A percentile compares a stretch with the other conserved stretches of the same genome.
phyloP scores from a whole-genome alignment of 2,888 invertebrate genomes.

The Harmothoe impar region DNA sequence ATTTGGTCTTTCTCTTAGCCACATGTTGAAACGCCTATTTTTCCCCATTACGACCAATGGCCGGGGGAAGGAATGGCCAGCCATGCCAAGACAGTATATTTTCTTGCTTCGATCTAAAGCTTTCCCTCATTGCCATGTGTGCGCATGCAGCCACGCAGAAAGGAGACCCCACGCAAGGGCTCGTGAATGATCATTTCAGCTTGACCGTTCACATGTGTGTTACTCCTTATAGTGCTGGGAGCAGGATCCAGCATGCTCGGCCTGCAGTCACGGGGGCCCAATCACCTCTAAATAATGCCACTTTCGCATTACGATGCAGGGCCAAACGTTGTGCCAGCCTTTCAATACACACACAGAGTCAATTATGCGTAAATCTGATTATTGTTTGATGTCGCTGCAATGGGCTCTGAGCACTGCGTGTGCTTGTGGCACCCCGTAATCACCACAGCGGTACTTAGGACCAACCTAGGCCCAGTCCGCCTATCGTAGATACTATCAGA shows the following conservation, averaged over 20 bases:
- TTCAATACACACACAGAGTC: constrained; percentile 28
- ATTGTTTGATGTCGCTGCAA: constrained; percentile 2
- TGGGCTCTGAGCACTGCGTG: neutral
- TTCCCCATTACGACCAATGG: neutral
- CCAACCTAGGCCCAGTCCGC: neutral
- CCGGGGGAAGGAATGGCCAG: neutral
- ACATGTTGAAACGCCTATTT: constrained; percentile 52
- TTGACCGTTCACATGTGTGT: too few species aligned
- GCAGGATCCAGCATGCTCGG: neutral
- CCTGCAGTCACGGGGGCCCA: neutral
- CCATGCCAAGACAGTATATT: neutral
- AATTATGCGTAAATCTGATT: constrained; percentile 11
- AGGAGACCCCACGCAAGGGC: too few species aligned
- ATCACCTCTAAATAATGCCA: neutral
- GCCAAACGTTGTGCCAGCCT: neutral
- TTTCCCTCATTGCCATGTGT: constrained; percentile 34
- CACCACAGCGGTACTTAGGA: neutral
- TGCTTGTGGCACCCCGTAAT: too few species aligned
- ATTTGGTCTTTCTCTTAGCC: constrained; percentile 49
- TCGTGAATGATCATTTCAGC: too few species aligned
- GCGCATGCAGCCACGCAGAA: neutral
- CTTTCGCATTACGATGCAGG: neutral
- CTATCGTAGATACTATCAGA: too few species aligned
- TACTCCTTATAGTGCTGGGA: too few species aligned
- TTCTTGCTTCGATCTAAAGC: neutral